Base-by-base conservation (phyloP, 2,797 vertebrate genomes). In the Morelia viridis region DNA sequence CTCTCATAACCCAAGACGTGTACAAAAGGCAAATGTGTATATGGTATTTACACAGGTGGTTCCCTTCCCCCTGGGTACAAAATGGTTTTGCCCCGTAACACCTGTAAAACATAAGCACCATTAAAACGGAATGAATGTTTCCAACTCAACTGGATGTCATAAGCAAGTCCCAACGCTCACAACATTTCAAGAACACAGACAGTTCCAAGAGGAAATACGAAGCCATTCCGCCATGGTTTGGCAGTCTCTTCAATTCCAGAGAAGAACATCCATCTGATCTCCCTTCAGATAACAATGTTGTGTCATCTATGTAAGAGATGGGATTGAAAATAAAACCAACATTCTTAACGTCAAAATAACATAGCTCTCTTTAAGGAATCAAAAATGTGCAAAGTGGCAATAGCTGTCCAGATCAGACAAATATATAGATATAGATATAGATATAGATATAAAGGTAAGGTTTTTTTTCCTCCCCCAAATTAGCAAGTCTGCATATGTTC, bases 351-450 rank as follows among this genome's bases (percentile, higher is more conserved):
- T 99, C 98, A 99, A 99, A 98, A 46, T 96, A 99, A 97, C 96
- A 97, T 97, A 95, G 97, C 94, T 97, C 96, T 96, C 96, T 96
- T 68, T 93, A 97, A 97, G 97, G 97, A 98, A 97, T 97, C 97
- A 97, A 98, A 97, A 99, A 99, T 99, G 99, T 99, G 99, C 99
- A 99, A 99, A 99, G 98, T 99, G 98, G 99, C 99, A 99, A 99
- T 98, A 98, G 98, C 98, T 98, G 98, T 99, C 98, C 97, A 95
- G 96, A 96, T 96, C 92, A 95, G 96, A 96, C 96, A 96, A 91
- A 90, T 71, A 87, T n/a, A 65, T 92, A 93, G 62, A 87, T 94
- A 93, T 91, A 28, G 56, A 85, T n/a, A 65, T 91, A 93, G 61
- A 83, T 94, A 93, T 91, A 28, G 56, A 83, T 65, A 65, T 80